Conservation (phyloP, 1,140 invertebrate genomes). For the Drosophila lowei region DNA sequence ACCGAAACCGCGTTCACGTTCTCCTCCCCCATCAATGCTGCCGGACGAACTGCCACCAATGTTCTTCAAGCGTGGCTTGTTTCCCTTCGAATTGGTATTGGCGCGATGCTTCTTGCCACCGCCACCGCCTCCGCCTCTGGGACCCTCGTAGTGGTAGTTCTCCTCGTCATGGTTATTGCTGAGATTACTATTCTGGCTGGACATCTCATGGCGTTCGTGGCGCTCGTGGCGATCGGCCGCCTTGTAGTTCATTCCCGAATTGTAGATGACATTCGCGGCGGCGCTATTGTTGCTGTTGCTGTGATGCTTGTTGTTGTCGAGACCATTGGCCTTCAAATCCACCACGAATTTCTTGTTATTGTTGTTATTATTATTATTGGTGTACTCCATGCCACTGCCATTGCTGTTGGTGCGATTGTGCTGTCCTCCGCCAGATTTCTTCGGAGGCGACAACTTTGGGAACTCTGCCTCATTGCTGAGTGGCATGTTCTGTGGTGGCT, state of each 20-base stretch:
- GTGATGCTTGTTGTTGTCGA: constrained; percentile 56
- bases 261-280: constrained; percentile 56
- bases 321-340: constrained; percentile 60
- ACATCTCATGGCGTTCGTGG: constrained; percentile 78
- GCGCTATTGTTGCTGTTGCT: constrained; percentile 49
- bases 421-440: constrained; percentile 71
- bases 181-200: constrained; percentile 79
- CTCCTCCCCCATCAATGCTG: constrained; percentile 59
- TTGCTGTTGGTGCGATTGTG: constrained; percentile 71
- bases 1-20: background rate
- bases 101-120: constrained; percentile 84
- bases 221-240: constrained; percentile 69
- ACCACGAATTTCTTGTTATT: constrained; percentile 65
- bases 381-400: constrained; percentile 65
- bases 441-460: constrained; percentile 79
- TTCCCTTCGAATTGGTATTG: constrained; percentile 83
- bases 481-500: constrained; percentile 65
- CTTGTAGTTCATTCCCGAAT: constrained; percentile 80
- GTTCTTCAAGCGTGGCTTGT: constrained; percentile 81
- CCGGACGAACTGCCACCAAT: constrained; percentile 67
- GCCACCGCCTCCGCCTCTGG: constrained; percentile 48
- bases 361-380: constrained; percentile 50
- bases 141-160: constrained; percentile 62
- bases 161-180: constrained; percentile 69
- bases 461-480: constrained; percentile 80